Conservation (phyloP, 53 echinoderm and acorn worm genomes). For the Actinopyga echinites region DNA sequence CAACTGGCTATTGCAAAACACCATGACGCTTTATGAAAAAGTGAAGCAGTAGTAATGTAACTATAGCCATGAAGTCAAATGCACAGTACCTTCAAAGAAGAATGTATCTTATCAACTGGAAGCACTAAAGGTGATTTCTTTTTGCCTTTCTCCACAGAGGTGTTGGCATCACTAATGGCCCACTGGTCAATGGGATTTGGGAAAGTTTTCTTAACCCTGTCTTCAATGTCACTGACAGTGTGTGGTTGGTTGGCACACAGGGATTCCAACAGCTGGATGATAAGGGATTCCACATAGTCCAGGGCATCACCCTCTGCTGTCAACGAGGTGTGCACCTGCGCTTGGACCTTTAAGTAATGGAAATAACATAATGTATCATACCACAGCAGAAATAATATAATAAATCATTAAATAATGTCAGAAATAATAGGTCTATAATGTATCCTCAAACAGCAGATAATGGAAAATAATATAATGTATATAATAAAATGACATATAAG, state of each 20-base stretch:
- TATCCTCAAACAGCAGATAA: no score
- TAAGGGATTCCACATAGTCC: slow-evolving; percentile 92
- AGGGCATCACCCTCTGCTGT: slow-evolving; percentile 84
- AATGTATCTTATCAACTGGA: slow-evolving; percentile 95
- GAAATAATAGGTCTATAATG: no score
- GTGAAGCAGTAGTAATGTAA: neutral
- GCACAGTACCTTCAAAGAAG: slow-evolving; percentile 72
- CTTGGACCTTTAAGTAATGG: slow-evolving; percentile 70
- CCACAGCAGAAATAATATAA: neutral
- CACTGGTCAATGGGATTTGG: slow-evolving; percentile 97
- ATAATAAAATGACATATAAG: no score
- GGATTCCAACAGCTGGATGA: slow-evolving; percentile 82
- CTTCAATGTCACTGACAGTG: slow-evolving; percentile 89
- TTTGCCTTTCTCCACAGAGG: slow-evolving; percentile 91
- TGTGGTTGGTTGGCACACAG: slow-evolving; percentile 90
- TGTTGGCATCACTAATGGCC: slow-evolving; percentile 93
- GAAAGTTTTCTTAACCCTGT: slow-evolving; percentile 91
- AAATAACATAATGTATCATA: neutral
- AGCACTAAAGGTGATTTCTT: slow-evolving; percentile 90
- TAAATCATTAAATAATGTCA: neutral
- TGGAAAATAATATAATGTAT: no score
- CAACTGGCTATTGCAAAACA: no score
- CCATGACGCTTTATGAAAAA: no score
- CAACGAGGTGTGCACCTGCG: slow-evolving; percentile 89
- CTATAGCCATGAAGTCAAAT: neutral